Evolutionary conservation across 1,140 invertebrate genomes (phyloP).

Genomic region (Bactericera cockerelli): DNA sequence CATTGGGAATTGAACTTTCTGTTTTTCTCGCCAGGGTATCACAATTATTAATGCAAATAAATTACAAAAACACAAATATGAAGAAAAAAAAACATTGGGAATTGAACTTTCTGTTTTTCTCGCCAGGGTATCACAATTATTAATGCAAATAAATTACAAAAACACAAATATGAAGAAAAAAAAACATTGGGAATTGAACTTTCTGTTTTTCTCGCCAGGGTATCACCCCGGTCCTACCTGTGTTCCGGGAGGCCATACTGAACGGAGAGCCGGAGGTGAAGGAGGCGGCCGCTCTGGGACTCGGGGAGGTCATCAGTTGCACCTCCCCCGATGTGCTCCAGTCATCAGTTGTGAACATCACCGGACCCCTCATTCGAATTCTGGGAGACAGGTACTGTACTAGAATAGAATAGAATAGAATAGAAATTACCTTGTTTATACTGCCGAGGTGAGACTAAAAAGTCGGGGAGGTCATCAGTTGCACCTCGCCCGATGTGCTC

Average conservation of each 20-base stretch:
- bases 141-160: background rate
- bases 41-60: too few species aligned
- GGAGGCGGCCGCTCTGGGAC: conserved; percentile 82
- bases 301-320: conserved; percentile 80
- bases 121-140: conserved; percentile 69
- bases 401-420: too few species aligned
- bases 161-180: background rate
- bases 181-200: too few species aligned
- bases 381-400: conserved; percentile 40
- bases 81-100: background rate
- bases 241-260: conserved; percentile 90
- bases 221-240: conserved; percentile 79
- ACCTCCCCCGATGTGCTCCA: conserved; percentile 74
- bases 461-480: too few species aligned
- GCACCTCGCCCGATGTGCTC: too few species aligned
- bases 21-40: too few species aligned
- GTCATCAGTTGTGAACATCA: conserved; percentile 90
- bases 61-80: background rate
- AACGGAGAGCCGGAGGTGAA: conserved; percentile 89
- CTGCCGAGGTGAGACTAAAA: too few species aligned
- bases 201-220: conserved; percentile 36
- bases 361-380: conserved; percentile 92
- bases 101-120: conserved; percentile 14
- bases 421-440: too few species aligned
- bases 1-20: too few species aligned